phyloP scores from a whole-genome alignment of 2,113 vertebrate species.

The Polypterus bichir region DNA sequence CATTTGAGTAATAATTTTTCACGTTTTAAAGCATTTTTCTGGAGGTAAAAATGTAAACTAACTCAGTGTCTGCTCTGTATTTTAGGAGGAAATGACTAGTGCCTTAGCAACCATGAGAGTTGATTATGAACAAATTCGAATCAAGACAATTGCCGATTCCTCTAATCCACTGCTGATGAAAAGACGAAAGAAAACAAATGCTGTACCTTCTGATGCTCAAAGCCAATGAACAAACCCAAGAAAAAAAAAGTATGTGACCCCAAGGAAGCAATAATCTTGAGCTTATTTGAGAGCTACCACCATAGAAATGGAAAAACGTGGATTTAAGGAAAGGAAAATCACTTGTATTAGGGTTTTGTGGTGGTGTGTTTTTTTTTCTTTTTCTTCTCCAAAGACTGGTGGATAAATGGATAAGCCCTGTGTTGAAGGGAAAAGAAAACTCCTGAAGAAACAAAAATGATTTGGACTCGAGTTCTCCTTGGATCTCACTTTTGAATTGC shows the following conservation, averaged over 20 bases:
- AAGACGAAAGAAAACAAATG: slow-evolving; percentile 78
- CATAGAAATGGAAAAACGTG: slow-evolving; percentile 28
- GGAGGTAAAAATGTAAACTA: too few species aligned
- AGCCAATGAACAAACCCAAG: slow-evolving; percentile 37
- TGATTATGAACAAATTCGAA: slow-evolving; percentile 95
- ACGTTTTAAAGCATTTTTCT: too few species aligned
- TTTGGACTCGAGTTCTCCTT: too few species aligned
- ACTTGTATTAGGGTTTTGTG: too few species aligned
- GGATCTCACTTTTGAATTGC: too few species aligned
- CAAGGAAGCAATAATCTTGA: slow-evolving; percentile 64
- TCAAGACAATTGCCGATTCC: slow-evolving; percentile 91
- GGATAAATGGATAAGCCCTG: too few species aligned
- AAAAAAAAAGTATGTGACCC: background rate
- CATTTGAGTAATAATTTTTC: too few species aligned
- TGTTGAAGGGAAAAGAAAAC: too few species aligned
- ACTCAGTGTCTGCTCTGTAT: background rate
- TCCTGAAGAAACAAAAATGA: too few species aligned
- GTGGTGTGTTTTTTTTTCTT: too few species aligned
- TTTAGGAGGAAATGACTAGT: slow-evolving; percentile 96
- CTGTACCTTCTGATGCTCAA: slow-evolving; percentile 32
- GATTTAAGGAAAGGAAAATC: slow-evolving; percentile 19
- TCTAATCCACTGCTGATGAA: slow-evolving; percentile 88
- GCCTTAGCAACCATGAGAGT: slow-evolving; percentile 95
- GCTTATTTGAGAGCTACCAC: slow-evolving; percentile 29
- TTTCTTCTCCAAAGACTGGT: too few species aligned